A percentile compares a stretch with the other conserved stretches of the same genome.
These are phyloP conservation scores for Pocota personata DNA, from an alignment of 2,888 invertebrate species.

Conservation along the genomic window DNA sequence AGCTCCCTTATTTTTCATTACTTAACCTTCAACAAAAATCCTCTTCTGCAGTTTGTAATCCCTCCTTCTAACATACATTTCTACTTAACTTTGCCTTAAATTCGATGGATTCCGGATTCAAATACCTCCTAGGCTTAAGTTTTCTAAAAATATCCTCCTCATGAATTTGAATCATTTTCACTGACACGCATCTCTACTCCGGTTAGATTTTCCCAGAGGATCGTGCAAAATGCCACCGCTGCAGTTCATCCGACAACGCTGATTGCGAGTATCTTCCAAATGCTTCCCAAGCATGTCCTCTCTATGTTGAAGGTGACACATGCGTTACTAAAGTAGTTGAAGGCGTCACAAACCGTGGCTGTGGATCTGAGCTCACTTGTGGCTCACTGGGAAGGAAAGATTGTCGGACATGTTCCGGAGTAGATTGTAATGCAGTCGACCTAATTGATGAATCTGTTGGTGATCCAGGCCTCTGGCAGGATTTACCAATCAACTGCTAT, in stretches of 20 bases:
- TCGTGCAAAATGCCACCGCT: slow-evolving; percentile 75
- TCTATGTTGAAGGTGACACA: slow-evolving; percentile 66
- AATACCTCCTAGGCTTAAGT: no score
- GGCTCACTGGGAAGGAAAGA: slow-evolving; percentile 43
- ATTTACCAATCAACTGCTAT: slow-evolving; percentile 75
- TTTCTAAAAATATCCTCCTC: no score
- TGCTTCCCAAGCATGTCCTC: slow-evolving; percentile 60
- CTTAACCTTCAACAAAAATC: no score
- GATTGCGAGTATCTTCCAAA: slow-evolving; percentile 70
- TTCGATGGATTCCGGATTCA: no score
- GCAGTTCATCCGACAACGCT: slow-evolving; percentile 67
- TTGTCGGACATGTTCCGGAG: slow-evolving; percentile 66
- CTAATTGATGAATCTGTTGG: slow-evolving; percentile 63
- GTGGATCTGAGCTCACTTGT: slow-evolving; percentile 74
- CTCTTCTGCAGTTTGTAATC: no score
- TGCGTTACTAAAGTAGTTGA: slow-evolving; percentile 74
- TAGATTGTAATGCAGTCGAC: slow-evolving; percentile 71
- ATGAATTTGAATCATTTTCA: background rate
- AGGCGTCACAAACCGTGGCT: slow-evolving; percentile 75
- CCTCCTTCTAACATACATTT: no score
- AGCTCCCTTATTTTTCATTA: no score
- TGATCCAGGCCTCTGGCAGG: slow-evolving; percentile 74
- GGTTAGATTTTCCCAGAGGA: slow-evolving; percentile 70
- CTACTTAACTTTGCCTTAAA: no score
- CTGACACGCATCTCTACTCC: background rate